Conservation (phyloP, 2,113 vertebrate genomes). For the Centropus bengalensis region DNA sequence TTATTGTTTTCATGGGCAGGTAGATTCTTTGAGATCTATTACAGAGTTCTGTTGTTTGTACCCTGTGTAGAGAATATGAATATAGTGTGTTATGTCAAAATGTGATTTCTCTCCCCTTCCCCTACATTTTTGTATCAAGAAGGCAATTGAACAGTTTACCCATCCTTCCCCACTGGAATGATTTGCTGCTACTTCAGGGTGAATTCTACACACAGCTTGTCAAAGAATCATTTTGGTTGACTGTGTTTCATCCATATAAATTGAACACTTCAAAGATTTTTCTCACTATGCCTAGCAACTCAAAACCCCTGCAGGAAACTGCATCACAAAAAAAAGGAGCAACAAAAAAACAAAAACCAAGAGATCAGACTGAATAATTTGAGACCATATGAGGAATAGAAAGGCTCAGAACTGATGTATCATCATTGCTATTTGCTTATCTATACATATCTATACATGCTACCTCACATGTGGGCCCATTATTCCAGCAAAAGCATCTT, state of each 20-base stretch:
- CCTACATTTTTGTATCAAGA: neutral
- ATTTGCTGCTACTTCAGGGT: conserved; percentile 7
- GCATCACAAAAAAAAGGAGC: neutral
- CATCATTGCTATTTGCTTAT: neutral
- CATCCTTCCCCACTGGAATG: neutral
- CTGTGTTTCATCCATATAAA: conserved; percentile 6
- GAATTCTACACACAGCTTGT: neutral
- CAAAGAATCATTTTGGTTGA: conserved; percentile 12
- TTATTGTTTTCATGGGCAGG: neutral
- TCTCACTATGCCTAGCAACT: neutral
- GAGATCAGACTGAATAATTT: neutral
- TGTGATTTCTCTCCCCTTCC: neutral
- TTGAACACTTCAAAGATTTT: conserved; percentile 32
- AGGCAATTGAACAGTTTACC: neutral
- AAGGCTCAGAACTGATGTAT: neutral
- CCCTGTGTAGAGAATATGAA: neutral
- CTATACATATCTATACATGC: neutral
- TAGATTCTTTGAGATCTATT: neutral
- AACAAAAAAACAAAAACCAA: neutral
- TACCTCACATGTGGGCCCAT: neutral
- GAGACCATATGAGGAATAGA: neutral
- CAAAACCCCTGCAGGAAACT: conserved; percentile 16
- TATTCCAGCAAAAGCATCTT: neutral
- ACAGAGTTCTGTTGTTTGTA: neutral
- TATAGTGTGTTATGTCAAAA: neutral